Base-by-base conservation (phyloP, 2,888 invertebrate genomes). In the Noctua janthe region DNA sequence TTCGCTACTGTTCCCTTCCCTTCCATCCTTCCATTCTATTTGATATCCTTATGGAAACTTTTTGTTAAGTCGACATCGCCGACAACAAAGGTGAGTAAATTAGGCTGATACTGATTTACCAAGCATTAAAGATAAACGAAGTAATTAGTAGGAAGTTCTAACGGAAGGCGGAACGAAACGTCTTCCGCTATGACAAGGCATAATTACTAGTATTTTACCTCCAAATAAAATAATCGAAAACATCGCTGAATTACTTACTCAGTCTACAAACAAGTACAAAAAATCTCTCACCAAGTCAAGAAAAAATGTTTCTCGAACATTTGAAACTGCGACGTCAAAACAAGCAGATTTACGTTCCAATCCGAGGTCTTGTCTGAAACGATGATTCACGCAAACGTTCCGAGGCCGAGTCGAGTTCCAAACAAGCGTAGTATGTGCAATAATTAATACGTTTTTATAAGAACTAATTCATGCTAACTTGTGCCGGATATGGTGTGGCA, bases 311-410 rank as follows among this genome's bases (percentile, higher is more conserved):
- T 82, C 86, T 82, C 66, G 86, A 86, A 84, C 78, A 82, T 78
- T 84, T 54, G 39, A 54, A 54, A 85, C 67, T 62, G 13, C 74
- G 23, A 51, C 74, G 59, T 75, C 80, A 83, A 80, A 80, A 69
- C 67, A 86, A 74, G 59, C 49, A 73, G 80, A 76, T 74, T 71
- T 69, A 69, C 85, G 84, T 84, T 87, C 71, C 80, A 84, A 74
- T 78, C 43, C 83, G 84, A 83, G 85, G 79, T 77, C 80, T 79
- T 71, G 74, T 84, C 66, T 79, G 73, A 80, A 85, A 79, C 69
- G 76, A 81, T 88, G 88, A 88, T 76, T 87, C 86, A 89, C 69
- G 62, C 66, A 29, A 71, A 62, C 66, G 79, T 75, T 71, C 80
- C 84, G 86, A 79, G 89, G 88, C 67, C 84, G 71, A 75, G 49